Percentiles rank a stretch among this genome's conserved stretches.
Conservation (phyloP, 2,797 vertebrate species). For the Gastrophryne carolinensis region DNA sequence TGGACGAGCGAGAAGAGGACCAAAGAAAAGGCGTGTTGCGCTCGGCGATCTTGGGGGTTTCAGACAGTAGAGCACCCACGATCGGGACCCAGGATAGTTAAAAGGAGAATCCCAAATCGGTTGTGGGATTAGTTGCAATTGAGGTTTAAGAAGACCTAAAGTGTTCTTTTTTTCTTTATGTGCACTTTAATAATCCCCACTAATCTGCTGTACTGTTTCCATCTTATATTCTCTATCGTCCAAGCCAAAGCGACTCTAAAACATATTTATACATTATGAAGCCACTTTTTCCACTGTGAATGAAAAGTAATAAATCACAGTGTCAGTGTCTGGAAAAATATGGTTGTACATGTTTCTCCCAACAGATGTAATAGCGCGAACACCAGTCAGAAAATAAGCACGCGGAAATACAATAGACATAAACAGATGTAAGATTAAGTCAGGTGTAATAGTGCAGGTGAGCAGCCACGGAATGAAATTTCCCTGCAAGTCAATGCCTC, state of each 20-base stretch:
- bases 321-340: conserved; percentile 23
- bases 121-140: no score
- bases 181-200: no score
- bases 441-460: neutral
- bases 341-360: neutral
- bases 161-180: no score
- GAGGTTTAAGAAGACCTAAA: no score
- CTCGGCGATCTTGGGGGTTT: no score
- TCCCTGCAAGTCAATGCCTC: neutral
- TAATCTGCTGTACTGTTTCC: neutral
- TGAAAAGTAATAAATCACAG: conserved; percentile 17
- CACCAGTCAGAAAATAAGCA: neutral
- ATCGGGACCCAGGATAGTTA: no score
- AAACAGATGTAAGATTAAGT: conserved; percentile 8
- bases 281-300: neutral
- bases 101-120: no score
- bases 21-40: no score
- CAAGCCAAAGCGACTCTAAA: neutral
- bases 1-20: no score
- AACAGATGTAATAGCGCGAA: neutral
- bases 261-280: neutral
- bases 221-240: neutral
- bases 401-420: neutral
- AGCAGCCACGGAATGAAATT: neutral
- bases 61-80: no score